These are phyloP conservation scores for Cheilosia vulpina DNA, from an alignment of 2,888 invertebrate genomes.

Conservation along the genomic window DNA sequence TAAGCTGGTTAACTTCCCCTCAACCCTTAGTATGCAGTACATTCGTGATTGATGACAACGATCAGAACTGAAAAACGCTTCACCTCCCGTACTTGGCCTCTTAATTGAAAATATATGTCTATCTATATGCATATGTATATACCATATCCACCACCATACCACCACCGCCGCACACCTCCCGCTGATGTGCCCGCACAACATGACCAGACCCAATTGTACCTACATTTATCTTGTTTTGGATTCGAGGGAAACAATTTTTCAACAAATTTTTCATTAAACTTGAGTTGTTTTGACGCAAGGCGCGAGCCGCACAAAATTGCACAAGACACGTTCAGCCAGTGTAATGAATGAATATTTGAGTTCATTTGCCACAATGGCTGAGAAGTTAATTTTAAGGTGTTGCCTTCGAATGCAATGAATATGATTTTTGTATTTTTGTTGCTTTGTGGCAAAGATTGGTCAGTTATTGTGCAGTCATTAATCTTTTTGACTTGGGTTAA, in stretches of 20 bases:
- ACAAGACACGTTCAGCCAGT: conserved; percentile 5
- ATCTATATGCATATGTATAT: no score
- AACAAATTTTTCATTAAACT: conserved; percentile 2
- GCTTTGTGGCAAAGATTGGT: neutral
- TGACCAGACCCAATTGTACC: neutral
- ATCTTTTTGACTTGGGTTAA: neutral
- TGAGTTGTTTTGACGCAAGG: conserved; percentile 37
- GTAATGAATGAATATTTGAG: conserved; percentile 24
- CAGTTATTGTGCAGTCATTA: conserved; percentile 2
- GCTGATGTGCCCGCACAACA: conserved; percentile 19
- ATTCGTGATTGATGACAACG: no score
- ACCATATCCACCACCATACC: neutral
- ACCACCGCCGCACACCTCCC: conserved; percentile 10
- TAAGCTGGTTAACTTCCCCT: no score
- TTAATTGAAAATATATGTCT: neutral
- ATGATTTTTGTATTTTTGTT: neutral
- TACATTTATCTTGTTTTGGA: conserved; percentile 9
- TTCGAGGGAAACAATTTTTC: conserved; percentile 12
- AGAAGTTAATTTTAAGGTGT: conserved; percentile 5
- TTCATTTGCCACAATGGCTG: conserved; percentile 8
- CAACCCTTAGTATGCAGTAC: no score
- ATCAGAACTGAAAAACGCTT: no score
- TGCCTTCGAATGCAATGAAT: neutral
- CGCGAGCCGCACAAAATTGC: conserved; percentile 26
- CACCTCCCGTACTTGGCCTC: no score